phyloP scores from a whole-genome alignment of 2,888 invertebrate species.

The Apodemia zela region DNA sequence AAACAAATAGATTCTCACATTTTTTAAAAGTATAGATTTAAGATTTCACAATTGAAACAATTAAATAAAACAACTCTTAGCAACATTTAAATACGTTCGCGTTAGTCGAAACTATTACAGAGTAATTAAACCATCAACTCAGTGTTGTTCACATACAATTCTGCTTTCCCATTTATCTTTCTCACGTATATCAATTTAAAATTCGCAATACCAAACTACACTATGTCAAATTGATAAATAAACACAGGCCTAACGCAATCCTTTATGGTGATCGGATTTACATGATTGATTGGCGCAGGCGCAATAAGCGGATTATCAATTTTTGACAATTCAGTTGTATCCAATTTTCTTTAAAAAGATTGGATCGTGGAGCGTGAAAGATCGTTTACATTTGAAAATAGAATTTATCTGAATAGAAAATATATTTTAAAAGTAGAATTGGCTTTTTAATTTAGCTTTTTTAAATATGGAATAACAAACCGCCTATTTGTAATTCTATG shows the following conservation, averaged over 20 bases:
- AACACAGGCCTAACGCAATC: slow-evolving; percentile 55
- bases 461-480: not conserved
- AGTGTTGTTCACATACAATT: slow-evolving; percentile 18
- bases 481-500: too few species aligned
- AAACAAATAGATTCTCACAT: too few species aligned
- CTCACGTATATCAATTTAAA: slow-evolving; percentile 65
- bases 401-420: not conserved
- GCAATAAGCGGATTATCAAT: slow-evolving; percentile 44
- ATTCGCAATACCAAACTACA: slow-evolving; percentile 55
- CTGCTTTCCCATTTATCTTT: slow-evolving; percentile 54
- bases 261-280: slow-evolving; percentile 51
- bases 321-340: slow-evolving; percentile 26
- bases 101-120: slow-evolving; percentile 1
- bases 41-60: slow-evolving; percentile 7
- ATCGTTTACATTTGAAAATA: not conserved
- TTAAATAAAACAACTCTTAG: slow-evolving; percentile 4
- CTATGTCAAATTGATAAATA: slow-evolving; percentile 68
- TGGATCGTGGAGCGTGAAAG: slow-evolving; percentile 7
- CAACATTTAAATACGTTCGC: slow-evolving; percentile 13
- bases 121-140: slow-evolving; percentile 17
- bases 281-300: slow-evolving; percentile 53
- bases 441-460: not conserved
- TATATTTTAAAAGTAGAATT: not conserved
- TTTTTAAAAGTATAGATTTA: not conserved
- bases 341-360: slow-evolving; percentile 7